Evolutionary conservation across 2,888 invertebrate species (phyloP), one percentile per base, ranked within the genome.

Genomic region (Amitus sp.): DNA sequence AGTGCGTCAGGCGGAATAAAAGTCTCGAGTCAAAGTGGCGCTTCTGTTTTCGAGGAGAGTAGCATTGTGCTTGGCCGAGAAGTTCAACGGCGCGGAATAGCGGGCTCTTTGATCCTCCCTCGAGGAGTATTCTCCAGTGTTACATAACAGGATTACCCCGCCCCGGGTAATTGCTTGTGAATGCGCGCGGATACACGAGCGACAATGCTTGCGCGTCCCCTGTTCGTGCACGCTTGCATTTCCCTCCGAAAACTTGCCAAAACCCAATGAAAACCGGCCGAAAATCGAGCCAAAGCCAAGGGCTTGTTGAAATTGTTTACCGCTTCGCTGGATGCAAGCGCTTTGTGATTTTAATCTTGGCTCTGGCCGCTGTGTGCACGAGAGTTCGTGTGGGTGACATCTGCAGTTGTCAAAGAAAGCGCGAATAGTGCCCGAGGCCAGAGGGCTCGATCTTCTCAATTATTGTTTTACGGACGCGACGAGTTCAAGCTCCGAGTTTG

Each of bases 151-250:
- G 82, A 82, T 82, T 82, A 82, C 79, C 74, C 79, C 79, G 73
- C 80, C 78, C 62, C 66, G 65, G 66, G 81, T 82, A 82, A 82
- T 82, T 82, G 81, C 78, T 81, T 73, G 78, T 80, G 82, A 82
- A 82, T 78, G 76, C 76, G n/a, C n/a, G 66, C 58, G 64, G 64
- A 66, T 66, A 66, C 62, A 56, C 52, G 58, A 55, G 61, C 61
- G 66, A 69, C 69, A 66, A 65, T 65, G 62, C 53, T 55, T 55
- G 57, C 65, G 57, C 63, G 45, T 42, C 20, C 55, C 55, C 62
- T 43, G 47, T 15, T 18, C 34, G 4, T 43, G 50, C 18, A 34
- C 23, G 43, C n/a, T 45, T 9, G 15, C 10, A 40, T n/a, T n/a
- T n/a, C n/a, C n/a, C n/a, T n/a, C n/a, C n/a, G n/a, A n/a, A n/a